Base-by-base conservation (phyloP, 2,113 vertebrate genomes). In the Zapornia atra region DNA sequence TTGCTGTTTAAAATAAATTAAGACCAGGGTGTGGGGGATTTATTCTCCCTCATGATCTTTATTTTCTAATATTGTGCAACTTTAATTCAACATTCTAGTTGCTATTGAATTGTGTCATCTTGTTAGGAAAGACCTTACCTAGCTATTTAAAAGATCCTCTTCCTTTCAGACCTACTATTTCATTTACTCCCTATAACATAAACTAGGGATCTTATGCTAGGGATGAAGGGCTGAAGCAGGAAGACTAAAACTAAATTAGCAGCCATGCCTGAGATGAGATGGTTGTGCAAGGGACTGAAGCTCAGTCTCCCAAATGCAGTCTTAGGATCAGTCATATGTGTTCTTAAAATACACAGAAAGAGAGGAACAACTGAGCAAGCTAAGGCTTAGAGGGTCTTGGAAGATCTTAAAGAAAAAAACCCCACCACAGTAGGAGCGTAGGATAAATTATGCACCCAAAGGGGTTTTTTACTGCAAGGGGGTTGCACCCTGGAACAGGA, bases 1-100 rank as follows among this genome's bases (percentile, higher is more conserved):
- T 96, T 93, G 76, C 69, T 86, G 56, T 83, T 94, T 93, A 75
- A 95, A 92, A 92, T 86, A 91, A 97, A 96, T 86, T 75, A 90
- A 68, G 72, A 44, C 6, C 48, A 60, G 92, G 84, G 73, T 25
- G 38, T 68, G 72, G 83, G 60, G 61, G 64, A 78, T 92, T 96
- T 90, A 54, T 70, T 44, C 31, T 72, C 38, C 93, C 60, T 92
- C 51, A 2, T 20, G 46, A 64, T 60, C 56, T 51, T 88, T 75
- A 63, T 77, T 96, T 84, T 56, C 53, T 29, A 42, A 40, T 25
- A 11, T 40, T 78, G 68, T 71, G 79, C 84, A 88, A 72, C 2
- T 21, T 29, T 66, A 69, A 50, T 24, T 91, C 60, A 65, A 56
- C 72, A 16, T 38, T 53, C 19, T 1, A 24, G 38, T 4, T 42